Percentiles rank a stretch among this genome's conserved stretches.
These are phyloP conservation scores for Periophthalmodon schlosseri DNA, from an alignment of 2,113 vertebrate species.

Conservation along the genomic window DNA sequence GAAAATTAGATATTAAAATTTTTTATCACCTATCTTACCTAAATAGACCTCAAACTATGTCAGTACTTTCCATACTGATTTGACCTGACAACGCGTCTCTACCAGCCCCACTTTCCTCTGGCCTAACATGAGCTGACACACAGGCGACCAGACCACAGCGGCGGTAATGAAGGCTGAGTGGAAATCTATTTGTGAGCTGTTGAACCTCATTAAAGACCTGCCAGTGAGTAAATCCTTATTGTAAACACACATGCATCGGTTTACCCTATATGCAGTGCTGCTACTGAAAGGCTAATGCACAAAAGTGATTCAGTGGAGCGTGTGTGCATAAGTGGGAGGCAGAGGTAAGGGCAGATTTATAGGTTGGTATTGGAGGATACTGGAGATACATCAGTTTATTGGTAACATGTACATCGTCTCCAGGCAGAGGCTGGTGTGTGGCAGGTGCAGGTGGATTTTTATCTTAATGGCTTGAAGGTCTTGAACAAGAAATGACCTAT, in stretches of 20 bases:
- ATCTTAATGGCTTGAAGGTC: not conserved
- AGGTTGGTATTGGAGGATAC: conserved; percentile 15
- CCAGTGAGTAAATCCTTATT: conserved; percentile 13
- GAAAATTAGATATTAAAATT: no score
- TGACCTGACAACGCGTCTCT: conserved; percentile 8
- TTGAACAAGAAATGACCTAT: not conserved
- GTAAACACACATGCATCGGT: conserved; percentile 1
- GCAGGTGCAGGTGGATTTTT: not conserved
- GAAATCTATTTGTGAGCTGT: conserved; percentile 4
- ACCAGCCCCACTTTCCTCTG: not conserved
- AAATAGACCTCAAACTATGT: not conserved
- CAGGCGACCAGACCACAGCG: not conserved
- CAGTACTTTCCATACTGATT: not conserved
- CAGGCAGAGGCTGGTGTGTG: conserved; percentile 4
- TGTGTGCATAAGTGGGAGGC: not conserved
- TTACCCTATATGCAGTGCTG: not conserved
- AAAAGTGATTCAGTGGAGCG: conserved; percentile 1
- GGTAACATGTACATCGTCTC: conserved; percentile 22
- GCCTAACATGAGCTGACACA: conserved; percentile 18
- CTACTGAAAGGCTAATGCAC: not conserved
- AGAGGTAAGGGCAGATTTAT: conserved; percentile 16
- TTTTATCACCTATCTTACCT: not conserved
- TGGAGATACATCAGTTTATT: conserved; percentile 21
- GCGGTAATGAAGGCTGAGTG: conserved; percentile 6
- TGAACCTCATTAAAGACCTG: conserved; percentile 19